phyloP scores from a whole-genome alignment of 2,888 invertebrate genomes.

The Allygus modestus region DNA sequence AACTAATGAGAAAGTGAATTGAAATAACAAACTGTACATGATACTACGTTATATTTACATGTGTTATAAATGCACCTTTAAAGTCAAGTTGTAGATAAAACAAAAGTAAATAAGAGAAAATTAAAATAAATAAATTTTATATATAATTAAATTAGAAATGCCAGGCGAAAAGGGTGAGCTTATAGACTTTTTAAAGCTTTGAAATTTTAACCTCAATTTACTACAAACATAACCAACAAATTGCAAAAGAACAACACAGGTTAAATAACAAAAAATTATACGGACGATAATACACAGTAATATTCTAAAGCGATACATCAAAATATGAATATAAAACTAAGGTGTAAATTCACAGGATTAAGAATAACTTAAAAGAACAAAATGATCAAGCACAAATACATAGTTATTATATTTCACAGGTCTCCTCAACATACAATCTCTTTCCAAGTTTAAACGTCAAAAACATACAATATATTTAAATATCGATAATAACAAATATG shows the following conservation, averaged over 20 bases:
- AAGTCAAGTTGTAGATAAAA: slow-evolving; percentile 49
- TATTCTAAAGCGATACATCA: slow-evolving; percentile 59
- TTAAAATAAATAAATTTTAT: slow-evolving; percentile 35
- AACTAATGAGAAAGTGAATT: slow-evolving; percentile 45
- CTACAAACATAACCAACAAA: slow-evolving; percentile 59
- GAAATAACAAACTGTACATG: slow-evolving; percentile 56
- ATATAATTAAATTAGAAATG: slow-evolving; percentile 11
- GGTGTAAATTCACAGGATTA: slow-evolving; percentile 61
- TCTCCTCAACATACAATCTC: slow-evolving; percentile 63
- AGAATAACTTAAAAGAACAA: slow-evolving; percentile 63
- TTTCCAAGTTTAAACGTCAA: slow-evolving; percentile 47
- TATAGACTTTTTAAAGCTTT: slow-evolving; percentile 26
- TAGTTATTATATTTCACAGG: slow-evolving; percentile 64
- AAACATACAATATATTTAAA: slow-evolving; percentile 55
- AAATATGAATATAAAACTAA: slow-evolving; percentile 60
- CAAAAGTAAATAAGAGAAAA: slow-evolving; percentile 40
- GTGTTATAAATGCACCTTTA: slow-evolving; percentile 60
- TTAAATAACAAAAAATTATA: slow-evolving; percentile 57
- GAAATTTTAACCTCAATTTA: slow-evolving; percentile 43
- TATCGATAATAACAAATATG: slow-evolving; percentile 52
- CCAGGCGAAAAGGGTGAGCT: slow-evolving; percentile 41
- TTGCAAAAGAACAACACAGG: slow-evolving; percentile 54
- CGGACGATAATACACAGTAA: slow-evolving; percentile 48
- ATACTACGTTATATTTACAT: slow-evolving; percentile 59
- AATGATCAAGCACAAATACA: slow-evolving; percentile 63